Evolutionary conservation across 2,113 vertebrate species (phyloP).

Genomic region (Neoarius graeffei): DNA sequence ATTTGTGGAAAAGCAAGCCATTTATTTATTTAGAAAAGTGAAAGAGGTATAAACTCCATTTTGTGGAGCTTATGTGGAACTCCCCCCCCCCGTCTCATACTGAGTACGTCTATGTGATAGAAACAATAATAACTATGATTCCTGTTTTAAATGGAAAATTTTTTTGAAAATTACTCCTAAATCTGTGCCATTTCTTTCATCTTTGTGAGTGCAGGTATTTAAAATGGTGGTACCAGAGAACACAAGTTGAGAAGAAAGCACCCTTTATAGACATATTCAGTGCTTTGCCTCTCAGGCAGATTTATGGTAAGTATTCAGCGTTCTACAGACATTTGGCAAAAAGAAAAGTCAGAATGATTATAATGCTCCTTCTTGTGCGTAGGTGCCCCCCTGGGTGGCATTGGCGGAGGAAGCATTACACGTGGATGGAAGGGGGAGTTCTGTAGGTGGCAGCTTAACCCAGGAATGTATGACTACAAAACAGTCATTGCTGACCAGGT

Average conservation of each 20-base stretch:
- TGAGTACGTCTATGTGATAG: not conserved
- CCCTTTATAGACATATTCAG: conserved; percentile 92
- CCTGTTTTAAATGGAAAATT: not conserved
- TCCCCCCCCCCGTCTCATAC: not conserved
- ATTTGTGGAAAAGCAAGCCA: not conserved
- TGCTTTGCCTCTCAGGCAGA: conserved; percentile 83
- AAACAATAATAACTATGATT: not conserved
- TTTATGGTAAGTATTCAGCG: conserved; percentile 81
- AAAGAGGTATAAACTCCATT: not conserved
- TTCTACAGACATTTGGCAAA: not conserved
- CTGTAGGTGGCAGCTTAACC: conserved; percentile 95
- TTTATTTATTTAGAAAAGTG: not conserved
- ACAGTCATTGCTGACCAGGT: conserved; percentile 88
- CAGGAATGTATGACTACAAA: conserved; percentile 90
- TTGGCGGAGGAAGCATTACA: conserved; percentile 93
- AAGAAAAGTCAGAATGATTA: conserved; percentile 12
- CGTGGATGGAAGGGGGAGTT: conserved; percentile 94
- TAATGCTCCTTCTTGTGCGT: conserved; percentile 14
- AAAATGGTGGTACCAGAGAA: conserved; percentile 93
- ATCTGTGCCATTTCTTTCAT: not conserved
- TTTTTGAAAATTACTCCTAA: not conserved
- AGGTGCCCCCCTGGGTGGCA: conserved; percentile 93
- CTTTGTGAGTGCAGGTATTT: conserved; percentile 80
- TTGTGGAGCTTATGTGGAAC: not conserved
- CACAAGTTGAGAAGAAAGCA: conserved; percentile 86